Conservation (phyloP, 2,113 vertebrate genomes). For the Rynchops niger region DNA sequence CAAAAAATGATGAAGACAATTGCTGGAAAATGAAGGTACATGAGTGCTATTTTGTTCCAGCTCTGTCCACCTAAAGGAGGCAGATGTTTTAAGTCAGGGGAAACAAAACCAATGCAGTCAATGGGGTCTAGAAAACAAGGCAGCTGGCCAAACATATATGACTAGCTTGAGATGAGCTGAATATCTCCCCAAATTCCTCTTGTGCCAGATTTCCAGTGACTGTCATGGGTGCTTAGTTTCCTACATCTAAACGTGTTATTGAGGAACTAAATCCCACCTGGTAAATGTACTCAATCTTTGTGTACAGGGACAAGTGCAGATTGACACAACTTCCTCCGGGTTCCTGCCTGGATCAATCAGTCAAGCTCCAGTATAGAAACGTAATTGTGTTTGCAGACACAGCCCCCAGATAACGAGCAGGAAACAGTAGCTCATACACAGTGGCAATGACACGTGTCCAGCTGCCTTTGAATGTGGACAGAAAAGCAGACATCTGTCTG, state of each 20-base stretch:
- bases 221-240: neutral
- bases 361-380: neutral
- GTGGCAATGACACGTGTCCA: neutral
- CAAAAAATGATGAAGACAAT: neutral
- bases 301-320: neutral
- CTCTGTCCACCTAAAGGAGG: neutral
- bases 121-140: neutral
- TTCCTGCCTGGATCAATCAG: neutral
- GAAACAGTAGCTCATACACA: neutral
- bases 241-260: neutral
- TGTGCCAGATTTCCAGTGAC: neutral
- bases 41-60: neutral
- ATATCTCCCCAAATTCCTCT: neutral
- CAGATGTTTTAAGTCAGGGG: neutral
- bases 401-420: neutral
- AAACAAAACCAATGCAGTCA: neutral
- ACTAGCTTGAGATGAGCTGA: neutral
- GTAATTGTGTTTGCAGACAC: neutral
- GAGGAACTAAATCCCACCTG: neutral
- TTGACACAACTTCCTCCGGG: neutral
- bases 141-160: neutral
- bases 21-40: neutral
- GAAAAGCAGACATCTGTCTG: neutral
- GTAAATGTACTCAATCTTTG: neutral
- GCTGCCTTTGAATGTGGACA: neutral